phyloP scores from a whole-genome alignment of 2,113 vertebrate genomes.

The Odontesthes bonariensis region DNA sequence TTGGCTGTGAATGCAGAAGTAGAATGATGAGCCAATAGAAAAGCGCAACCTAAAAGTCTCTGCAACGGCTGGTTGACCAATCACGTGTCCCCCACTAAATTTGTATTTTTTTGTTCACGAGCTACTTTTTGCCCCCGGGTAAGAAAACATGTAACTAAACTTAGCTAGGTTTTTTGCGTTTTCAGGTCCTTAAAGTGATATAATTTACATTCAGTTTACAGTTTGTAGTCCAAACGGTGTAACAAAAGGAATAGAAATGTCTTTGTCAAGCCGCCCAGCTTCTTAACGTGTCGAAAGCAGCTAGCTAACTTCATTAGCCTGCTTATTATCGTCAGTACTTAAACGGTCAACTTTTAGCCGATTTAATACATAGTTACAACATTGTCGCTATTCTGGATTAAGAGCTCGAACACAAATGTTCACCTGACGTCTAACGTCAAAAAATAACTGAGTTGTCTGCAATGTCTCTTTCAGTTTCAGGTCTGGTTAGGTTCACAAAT shows the following conservation, averaged over 20 bases:
- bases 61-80: slow-evolving; percentile 56
- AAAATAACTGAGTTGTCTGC: not conserved
- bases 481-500: not conserved
- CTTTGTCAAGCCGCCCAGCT: accelerated
- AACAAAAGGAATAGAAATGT: not conserved
- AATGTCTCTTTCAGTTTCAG: not conserved
- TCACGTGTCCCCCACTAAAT: slow-evolving; percentile 62
- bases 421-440: not conserved
- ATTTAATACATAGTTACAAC: not conserved
- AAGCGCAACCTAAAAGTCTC: not conserved
- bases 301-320: slow-evolving; percentile 26
- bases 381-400: not conserved
- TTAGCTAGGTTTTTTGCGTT: not conserved
- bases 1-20: slow-evolving; percentile 58
- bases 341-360: not conserved
- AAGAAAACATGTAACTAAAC: slow-evolving; percentile 38
- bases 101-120: slow-evolving; percentile 76
- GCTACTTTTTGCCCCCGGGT: slow-evolving; percentile 25
- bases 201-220: accelerated
- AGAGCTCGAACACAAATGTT: not conserved
- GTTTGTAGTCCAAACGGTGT: not conserved
- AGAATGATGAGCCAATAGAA: slow-evolving; percentile 62
- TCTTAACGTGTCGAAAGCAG: slow-evolving; percentile 4
- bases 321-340: not conserved
- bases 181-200: accelerated